A percentile compares a stretch with the other conserved stretches of the same genome.
These are phyloP conservation scores for Conomelus anceps DNA, from an alignment of 2,888 invertebrate genomes.

Conservation along the genomic window DNA sequence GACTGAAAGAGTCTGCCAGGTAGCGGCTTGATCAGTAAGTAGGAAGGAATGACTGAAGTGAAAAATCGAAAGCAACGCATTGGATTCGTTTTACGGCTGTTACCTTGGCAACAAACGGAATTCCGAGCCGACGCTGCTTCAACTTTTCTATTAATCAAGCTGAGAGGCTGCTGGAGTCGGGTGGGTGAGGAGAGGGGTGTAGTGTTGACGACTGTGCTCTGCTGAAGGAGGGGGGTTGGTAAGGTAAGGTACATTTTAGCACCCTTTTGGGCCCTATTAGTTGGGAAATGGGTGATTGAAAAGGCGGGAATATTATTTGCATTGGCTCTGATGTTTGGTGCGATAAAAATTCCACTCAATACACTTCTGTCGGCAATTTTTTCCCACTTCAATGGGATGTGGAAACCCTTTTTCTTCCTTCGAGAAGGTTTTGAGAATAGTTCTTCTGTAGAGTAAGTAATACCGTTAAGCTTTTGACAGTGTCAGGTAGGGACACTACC, in stretches of 20 bases:
- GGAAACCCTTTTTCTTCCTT: not conserved
- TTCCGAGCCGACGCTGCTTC: not conserved
- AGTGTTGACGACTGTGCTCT: too few species aligned
- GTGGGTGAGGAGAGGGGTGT: not conserved
- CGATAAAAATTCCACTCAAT: not conserved
- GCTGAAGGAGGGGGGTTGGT: not conserved
- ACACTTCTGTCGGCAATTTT: not conserved
- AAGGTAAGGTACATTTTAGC: not conserved
- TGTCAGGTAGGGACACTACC: too few species aligned
- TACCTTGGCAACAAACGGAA: constrained; percentile 2
- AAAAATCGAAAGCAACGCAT: not conserved
- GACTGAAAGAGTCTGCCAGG: not conserved
- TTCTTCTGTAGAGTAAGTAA: not conserved
- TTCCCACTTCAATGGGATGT: not conserved
- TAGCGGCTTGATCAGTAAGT: not conserved
- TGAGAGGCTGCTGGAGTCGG: too few species aligned
- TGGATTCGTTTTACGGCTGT: constrained; percentile 8
- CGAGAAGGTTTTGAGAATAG: not conserved
- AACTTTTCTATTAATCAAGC: not conserved
- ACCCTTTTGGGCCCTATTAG: not conserved
- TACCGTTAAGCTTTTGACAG: not conserved
- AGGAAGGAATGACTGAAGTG: not conserved
- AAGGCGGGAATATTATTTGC: not conserved
- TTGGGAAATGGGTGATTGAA: not conserved
- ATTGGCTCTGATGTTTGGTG: not conserved